Conservation (phyloP, 2,888 invertebrate genomes). For the Bedellia somnulentella region DNA sequence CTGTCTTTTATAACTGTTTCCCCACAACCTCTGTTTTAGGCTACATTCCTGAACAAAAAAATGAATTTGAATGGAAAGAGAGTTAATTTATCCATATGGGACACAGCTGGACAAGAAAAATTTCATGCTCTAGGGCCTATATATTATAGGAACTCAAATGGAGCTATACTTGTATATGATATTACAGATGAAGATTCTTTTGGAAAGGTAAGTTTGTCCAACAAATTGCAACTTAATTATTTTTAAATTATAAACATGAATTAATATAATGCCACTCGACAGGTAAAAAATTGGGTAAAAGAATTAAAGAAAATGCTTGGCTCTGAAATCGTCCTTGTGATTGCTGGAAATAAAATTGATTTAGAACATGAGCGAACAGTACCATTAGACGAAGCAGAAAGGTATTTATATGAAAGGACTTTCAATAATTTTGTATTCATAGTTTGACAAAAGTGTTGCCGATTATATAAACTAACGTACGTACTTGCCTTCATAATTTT, state of each 20-base stretch:
- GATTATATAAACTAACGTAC: no score
- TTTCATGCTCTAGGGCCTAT: constrained; percentile 97
- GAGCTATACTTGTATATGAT: constrained; percentile 96
- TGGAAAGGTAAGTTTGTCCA: constrained; percentile 72
- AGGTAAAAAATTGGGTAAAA: constrained; percentile 98
- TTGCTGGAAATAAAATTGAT: constrained; percentile 97
- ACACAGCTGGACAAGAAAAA: constrained; percentile 97
- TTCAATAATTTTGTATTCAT: no score
- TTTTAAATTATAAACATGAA: no score
- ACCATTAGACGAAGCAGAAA: constrained; percentile 80
- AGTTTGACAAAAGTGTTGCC: no score
- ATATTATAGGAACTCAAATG: constrained; percentile 96
- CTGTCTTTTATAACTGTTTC: no score
- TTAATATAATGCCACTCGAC: no score
- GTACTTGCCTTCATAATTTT: no score
- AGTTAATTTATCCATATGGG: constrained; percentile 94
- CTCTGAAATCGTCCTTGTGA: constrained; percentile 85
- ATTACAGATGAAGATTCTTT: constrained; percentile 97
- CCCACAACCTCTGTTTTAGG: no score
- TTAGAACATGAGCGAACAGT: constrained; percentile 90
- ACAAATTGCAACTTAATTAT: not conserved
- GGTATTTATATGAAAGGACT: constrained; percentile 64
- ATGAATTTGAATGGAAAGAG: constrained; percentile 86
- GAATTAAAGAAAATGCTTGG: constrained; percentile 96
- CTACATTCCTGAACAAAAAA: constrained; percentile 94